phyloP scores from a whole-genome alignment of 2,113 vertebrate genomes.

The Tragelaphus strepsiceros region DNA sequence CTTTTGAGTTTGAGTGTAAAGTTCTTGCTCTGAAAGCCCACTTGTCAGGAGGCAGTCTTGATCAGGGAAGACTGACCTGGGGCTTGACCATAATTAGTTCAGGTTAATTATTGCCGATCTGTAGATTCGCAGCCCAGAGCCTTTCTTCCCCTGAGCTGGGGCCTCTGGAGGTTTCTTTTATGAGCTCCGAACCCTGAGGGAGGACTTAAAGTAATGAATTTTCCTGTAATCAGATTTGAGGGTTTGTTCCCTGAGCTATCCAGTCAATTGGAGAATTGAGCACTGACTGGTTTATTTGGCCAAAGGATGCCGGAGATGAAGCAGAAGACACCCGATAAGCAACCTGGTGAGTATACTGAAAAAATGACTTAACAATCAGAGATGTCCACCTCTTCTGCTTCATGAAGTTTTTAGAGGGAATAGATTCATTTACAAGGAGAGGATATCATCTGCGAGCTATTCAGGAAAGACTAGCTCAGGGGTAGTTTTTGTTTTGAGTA shows the following conservation, averaged over 20 bases:
- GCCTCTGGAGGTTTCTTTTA: constrained; percentile 83
- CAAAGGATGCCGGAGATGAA: constrained; percentile 69
- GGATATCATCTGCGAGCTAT: constrained; percentile 65
- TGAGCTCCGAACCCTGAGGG: constrained; percentile 83
- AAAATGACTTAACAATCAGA: constrained; percentile 36
- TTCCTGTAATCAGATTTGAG: constrained; percentile 86
- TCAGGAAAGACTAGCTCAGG: constrained; percentile 55
- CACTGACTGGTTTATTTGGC: constrained; percentile 79
- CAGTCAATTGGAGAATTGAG: constrained; percentile 80
- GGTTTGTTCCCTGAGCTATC: constrained; percentile 82
- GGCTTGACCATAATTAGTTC: constrained; percentile 87
- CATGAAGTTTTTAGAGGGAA: constrained; percentile 49
- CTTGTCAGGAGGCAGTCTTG: constrained; percentile 70
- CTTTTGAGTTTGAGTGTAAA: constrained; percentile 66
- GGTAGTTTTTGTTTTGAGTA: constrained; percentile 62
- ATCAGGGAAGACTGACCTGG: constrained; percentile 78
- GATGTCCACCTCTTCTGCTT: constrained; percentile 36
- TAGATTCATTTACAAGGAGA: constrained; percentile 63
- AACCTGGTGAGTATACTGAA: constrained; percentile 48
- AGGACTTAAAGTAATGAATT: constrained; percentile 85
- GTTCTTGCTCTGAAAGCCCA: constrained; percentile 22
- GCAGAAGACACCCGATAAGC: constrained; percentile 55
- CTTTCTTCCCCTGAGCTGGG: constrained; percentile 79
- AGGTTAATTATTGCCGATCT: constrained; percentile 89
- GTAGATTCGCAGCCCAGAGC: constrained; percentile 80